Evolutionary conservation across 1,140 invertebrate species (phyloP), one percentile per base, ranked within the genome.

Genomic region (Drosophila oshimai): DNA sequence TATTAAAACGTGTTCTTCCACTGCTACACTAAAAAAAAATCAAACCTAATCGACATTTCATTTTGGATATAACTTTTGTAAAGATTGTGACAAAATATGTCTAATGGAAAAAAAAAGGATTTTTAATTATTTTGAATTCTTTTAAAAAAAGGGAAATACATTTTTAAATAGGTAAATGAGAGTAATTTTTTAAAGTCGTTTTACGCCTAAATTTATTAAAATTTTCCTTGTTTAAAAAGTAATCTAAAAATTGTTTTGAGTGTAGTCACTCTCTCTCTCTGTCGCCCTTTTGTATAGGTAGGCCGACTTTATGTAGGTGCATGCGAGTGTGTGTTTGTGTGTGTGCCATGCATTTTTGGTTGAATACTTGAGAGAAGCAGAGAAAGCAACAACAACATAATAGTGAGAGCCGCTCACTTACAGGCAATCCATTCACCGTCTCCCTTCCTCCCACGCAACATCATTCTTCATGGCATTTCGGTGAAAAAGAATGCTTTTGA

Each of bases 401-500:
- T 37, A 3, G 29, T n/a, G 60, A 47, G 64, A 37, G 44, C 29
- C 34, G 68, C 78, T 79, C 74, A 75, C 70, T 79, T 79, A 72
- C 47, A 37, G 39, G 55, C 61, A 54, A 68, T 46, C 41, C 64
- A 4, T 13, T 31, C 9, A 22, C n/a, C 9, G 13, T 47, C 45
- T 37, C 44, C 22, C 18, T 26, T 20, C 42, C 26, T 51, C 41
- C 29, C 26, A 20, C 50, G 51, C 62, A 44, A 55, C 80, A 76
- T 87, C 75, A 87, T 86, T 76, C 72, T 86, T 80, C 68, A 60
- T 86, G 83, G 83, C 76, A 87, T 87, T 87, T 87, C 69, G 77
- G 77, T 88, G 73, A 81, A 88, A 81, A 87, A 87, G 80, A 89
- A 89, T 88, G 88, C 87, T 89, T 89, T 89, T 89, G 87, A 89